Base-by-base conservation (phyloP, 2,888 invertebrate genomes). In the Pherbina coryleti region DNA sequence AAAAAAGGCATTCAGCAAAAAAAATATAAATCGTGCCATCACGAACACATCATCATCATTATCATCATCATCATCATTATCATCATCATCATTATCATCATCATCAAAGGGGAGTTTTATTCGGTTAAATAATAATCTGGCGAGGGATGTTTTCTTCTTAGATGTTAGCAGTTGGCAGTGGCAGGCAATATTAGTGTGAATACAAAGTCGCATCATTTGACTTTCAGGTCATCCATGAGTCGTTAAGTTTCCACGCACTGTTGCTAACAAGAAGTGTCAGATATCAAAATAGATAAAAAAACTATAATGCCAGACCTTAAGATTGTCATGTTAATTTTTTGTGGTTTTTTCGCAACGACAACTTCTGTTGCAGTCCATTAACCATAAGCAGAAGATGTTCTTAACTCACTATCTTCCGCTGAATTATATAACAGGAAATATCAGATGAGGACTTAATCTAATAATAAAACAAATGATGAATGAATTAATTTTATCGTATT, bases 321-420 rank as follows among this genome's bases (percentile, higher is more conserved):
- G 78, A 81, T 79, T 79, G 76, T 77, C 81, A 51, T 70, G 73
- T 69, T 80, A 75, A 62, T 57, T 57, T 57, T 57, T 77, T 80
- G 73, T 84, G 83, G 83, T 84, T 81, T 83, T 83, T 82, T 80
- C 14, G 57, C 83, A 84, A 83, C 84, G 83, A 81, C 86, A 85
- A 86, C 79, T 83, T 84, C 80, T 84, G 84, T 82, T 81, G 84
- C 85, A 81, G 82, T 25, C 84, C 86, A 85, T 86, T 86, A 81
- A 77, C 76, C 62, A 70, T 37, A 73, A 64, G 73, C 70, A 34
- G 66, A 80, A 70, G 78, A 75, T 75, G 67, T 74, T 77, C 51
- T 28, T 44, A 51, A 53, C 75, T 49, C 53, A 53, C 37, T 66
- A 4, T 14, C 14, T 71, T 28, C 14, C 34, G 22, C 9, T 28